A percentile compares a stretch with the other conserved stretches of the same genome.
These are phyloP conservation scores for Paratilapia polleni DNA, from an alignment of 2,113 vertebrate species.

Conservation along the genomic window DNA sequence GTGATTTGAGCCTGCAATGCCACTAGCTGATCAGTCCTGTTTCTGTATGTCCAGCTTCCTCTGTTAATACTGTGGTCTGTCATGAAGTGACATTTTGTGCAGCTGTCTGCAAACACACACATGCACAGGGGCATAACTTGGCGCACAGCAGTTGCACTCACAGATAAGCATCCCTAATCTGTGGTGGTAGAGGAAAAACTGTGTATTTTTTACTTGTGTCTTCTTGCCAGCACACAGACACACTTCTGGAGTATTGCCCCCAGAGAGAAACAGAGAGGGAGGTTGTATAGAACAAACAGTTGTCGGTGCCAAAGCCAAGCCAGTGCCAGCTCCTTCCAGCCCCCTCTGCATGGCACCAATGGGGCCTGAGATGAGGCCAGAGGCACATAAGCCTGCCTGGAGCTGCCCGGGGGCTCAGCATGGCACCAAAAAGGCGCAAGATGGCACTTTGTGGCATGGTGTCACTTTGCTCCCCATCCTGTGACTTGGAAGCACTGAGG, in stretches of 20 bases:
- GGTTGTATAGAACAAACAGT: conserved; percentile 42
- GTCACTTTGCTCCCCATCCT: conserved; percentile 31
- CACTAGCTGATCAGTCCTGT: neutral
- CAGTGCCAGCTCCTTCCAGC: conserved; percentile 32
- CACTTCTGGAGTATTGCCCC: conserved; percentile 25
- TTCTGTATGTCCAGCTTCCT: neutral
- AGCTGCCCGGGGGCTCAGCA: conserved; percentile 45
- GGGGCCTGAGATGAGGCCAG: conserved; percentile 54
- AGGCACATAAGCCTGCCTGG: conserved; percentile 29
- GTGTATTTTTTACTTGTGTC: neutral
- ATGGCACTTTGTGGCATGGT: conserved; percentile 54
- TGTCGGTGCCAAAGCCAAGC: conserved; percentile 23
- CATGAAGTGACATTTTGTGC: conserved; percentile 32
- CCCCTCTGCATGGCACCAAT: conserved; percentile 14
- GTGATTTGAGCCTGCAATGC: neutral
- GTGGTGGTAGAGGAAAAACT: neutral
- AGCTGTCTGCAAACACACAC: conserved; percentile 33
- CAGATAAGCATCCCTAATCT: conserved; percentile 43
- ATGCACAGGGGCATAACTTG: neutral
- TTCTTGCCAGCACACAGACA: conserved; percentile 10
- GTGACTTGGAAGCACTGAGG: conserved; percentile 40
- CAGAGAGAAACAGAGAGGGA: conserved; percentile 8
- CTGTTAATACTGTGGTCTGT: neutral
- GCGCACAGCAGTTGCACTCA: conserved; percentile 8
- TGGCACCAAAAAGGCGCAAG: conserved; percentile 46